Conservation (phyloP, 35 echinoderm and acorn worm species). For the Apostichopus parvimensis region DNA sequence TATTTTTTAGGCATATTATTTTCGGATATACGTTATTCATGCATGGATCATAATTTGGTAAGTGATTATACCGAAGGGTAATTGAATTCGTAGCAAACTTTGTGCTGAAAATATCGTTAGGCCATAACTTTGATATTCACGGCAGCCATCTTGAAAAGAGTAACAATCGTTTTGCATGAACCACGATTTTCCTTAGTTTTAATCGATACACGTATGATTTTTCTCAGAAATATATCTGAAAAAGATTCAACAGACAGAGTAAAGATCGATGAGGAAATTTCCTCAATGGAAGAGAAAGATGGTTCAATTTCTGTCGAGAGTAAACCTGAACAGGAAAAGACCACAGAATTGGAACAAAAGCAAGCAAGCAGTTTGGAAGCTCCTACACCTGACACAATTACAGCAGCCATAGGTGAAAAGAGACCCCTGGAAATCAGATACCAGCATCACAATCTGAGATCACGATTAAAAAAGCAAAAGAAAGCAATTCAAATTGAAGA, state of each 20-base stretch:
- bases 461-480: conserved; percentile 33
- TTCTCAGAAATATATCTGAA: background rate
- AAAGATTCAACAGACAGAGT: background rate
- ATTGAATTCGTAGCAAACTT: too few relatives aligned
- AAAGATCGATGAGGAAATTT: background rate
- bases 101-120: background rate
- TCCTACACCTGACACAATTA: background rate
- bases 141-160: conserved; percentile 53
- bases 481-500: background rate
- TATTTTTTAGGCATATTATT: too few relatives aligned
- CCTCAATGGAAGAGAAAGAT: conserved; percentile 14
- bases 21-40: too few relatives aligned
- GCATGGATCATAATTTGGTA: background rate
- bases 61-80: background rate
- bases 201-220: background rate
- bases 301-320: background rate
- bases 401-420: conserved; percentile 7
- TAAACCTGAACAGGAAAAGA: background rate
- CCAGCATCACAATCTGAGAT: conserved; percentile 48
- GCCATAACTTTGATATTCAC: too few relatives aligned
- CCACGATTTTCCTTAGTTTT: background rate
- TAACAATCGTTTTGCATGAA: background rate
- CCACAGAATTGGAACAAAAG: conserved; percentile 18
- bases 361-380: conserved; percentile 4
- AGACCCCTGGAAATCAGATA: conserved; percentile 38